A percentile compares a stretch with the other conserved stretches of the same genome.
Evolutionary conservation across 2,888 invertebrate species (phyloP).

Genomic region (Anthophora plumipes): DNA sequence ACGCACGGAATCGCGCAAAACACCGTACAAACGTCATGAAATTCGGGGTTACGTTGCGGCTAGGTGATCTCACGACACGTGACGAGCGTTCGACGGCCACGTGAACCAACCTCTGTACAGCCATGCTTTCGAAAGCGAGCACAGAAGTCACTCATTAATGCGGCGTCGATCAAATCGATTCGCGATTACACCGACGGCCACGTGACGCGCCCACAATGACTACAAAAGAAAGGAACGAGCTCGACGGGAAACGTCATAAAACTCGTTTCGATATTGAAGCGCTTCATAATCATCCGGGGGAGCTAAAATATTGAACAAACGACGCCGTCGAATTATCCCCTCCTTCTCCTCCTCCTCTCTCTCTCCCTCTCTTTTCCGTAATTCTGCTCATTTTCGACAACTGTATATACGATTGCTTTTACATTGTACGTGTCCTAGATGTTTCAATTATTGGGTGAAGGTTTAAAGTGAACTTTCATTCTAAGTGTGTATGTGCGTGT

Average conservation of each 20-base stretch:
- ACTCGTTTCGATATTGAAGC: constrained; percentile 18
- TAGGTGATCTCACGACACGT: constrained; percentile 52
- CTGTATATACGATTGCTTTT: not conserved
- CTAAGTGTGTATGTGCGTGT: too few relatives aligned
- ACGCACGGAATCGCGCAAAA: constrained; percentile 31
- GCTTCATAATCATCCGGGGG: constrained; percentile 14
- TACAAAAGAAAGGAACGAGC: constrained; percentile 5
- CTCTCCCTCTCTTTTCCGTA: not conserved
- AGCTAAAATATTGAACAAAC: not conserved
- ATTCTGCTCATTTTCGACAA: not conserved
- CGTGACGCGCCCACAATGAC: constrained; percentile 50
- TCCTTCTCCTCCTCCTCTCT: too few relatives aligned
- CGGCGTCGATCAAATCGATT: constrained; percentile 60
- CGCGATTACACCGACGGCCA: constrained; percentile 56
- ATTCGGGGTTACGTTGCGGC: constrained; percentile 56
- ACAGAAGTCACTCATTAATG: constrained; percentile 60
- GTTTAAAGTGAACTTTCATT: too few relatives aligned
- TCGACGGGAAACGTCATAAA: constrained; percentile 12
- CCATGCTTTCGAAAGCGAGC: constrained; percentile 22
- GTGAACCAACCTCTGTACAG: constrained; percentile 9
- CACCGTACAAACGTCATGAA: constrained; percentile 48
- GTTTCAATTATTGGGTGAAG: too few relatives aligned
- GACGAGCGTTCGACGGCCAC: constrained; percentile 47
- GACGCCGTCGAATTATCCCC: not conserved
- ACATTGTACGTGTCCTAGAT: not conserved